Evolutionary conservation across 2,797 vertebrate species (phyloP).

Genomic region (Eurystomus glaucurus): DNA sequence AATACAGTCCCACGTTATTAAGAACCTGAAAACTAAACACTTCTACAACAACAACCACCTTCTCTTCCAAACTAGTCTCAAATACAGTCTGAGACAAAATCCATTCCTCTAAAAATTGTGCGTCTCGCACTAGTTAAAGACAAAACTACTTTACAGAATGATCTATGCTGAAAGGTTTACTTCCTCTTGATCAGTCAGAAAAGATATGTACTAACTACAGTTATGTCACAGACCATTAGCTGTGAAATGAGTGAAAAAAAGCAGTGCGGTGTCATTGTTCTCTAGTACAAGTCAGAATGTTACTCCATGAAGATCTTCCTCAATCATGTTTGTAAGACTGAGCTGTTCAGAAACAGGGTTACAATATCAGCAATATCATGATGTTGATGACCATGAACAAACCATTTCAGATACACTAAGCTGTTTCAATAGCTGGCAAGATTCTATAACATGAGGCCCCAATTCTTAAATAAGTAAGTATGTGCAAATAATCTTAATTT

Average conservation of each 20-base stretch:
- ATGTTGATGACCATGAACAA: not conserved
- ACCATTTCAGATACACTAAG: not conserved
- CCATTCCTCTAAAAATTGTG: not conserved
- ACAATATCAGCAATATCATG: rapidly evolving
- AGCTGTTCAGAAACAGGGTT: not conserved
- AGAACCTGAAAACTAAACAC: not conserved
- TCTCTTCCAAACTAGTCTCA: not conserved
- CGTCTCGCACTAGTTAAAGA: not conserved
- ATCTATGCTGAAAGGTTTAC: not conserved
- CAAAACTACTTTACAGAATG: not conserved
- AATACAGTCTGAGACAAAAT: not conserved
- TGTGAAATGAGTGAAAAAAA: not conserved
- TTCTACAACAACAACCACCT: not conserved
- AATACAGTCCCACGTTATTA: not conserved
- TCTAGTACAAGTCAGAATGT: not conserved
- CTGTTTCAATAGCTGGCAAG: not conserved
- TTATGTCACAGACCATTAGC: not conserved
- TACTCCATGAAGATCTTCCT: not conserved
- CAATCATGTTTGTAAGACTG: not conserved
- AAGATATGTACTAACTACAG: not conserved
- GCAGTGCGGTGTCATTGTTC: not conserved
- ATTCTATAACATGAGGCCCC: not conserved
- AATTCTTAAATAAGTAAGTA: not conserved
- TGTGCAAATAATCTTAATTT: not conserved
- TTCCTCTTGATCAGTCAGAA: not conserved